A percentile compares a stretch with the other conserved stretches of the same genome.
Conservation (phyloP, 1,140 invertebrate genomes). For the Platyscapa corneri region DNA sequence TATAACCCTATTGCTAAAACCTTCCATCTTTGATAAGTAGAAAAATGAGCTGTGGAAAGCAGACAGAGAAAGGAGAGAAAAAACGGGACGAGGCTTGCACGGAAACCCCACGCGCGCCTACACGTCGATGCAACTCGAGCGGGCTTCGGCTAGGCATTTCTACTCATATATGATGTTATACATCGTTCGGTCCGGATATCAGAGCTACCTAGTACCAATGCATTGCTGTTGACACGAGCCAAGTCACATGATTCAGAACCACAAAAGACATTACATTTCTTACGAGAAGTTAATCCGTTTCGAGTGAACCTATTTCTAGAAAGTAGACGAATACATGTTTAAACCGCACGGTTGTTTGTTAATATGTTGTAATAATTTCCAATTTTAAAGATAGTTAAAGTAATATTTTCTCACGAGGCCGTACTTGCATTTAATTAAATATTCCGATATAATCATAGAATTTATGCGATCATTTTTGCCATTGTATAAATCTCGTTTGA, state of each 20-base stretch:
- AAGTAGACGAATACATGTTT: neutral
- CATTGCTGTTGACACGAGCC: neutral
- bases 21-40: neutral
- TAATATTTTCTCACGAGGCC: neutral
- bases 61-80: neutral
- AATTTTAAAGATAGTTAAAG: neutral
- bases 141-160: conserved; percentile 44
- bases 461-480: no score
- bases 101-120: conserved; percentile 34
- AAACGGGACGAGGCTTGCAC: neutral
- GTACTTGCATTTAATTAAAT: neutral
- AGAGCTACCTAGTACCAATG: neutral
- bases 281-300: neutral
- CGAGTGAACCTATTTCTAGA: neutral
- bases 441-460: no score
- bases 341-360: no score
- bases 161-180: neutral
- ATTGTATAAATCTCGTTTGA: no score
- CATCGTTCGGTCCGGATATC: neutral
- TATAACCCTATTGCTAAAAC: neutral
- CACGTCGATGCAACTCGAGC: neutral
- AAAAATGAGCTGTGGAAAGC: neutral
- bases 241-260: no score
- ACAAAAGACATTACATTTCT: no score
- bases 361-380: neutral